Base-by-base conservation (phyloP, 2,797 vertebrate genomes). In the Hemitrygon akajei region DNA sequence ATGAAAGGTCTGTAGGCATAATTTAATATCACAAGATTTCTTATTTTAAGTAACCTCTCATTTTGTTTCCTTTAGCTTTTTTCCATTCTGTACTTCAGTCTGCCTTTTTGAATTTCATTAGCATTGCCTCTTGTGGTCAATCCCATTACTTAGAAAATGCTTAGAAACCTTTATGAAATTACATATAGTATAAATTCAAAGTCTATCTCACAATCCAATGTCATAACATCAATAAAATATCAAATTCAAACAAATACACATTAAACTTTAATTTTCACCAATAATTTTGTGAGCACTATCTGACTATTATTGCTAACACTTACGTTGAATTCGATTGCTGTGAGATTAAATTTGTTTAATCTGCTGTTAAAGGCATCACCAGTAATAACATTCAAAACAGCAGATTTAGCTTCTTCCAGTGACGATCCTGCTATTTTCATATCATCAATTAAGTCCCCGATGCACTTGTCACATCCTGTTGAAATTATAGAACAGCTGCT, bases 361-460 rank as follows among this genome's bases (percentile, higher is more conserved):
- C 97, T 97, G 96, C 97, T 98, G 0, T 98, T 97, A 66, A 98
- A 98, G 37, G 98, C 98, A 7, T 97, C 98, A 40, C 98, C 98
- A 0, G 98, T 98, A 20, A 98, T 98, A 95, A 99, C 97, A 94
- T 98, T 99, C 95, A 98, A 93, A 93, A 99, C 96, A 73, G 96
- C 97, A 0, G 97, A 97, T 95, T 96, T 98, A 94, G 98, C 96
- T 95, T 98, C 97, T 89, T 99, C 98, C 0, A 98, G 96, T 1
- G 98, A 97, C 94, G 98, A 97, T 10, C 97, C 97, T 9, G 98
- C 97, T 94, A 96, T 94, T 63, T 95, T 95, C 84, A 99, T 95
- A 95, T 99, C 99, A 37, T 98, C 97, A 18, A 98, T 98, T 96
- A 99, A 96, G 95, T 98, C 97, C 98, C 98, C 99, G 94, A 98